phyloP scores from a whole-genome alignment of 2,888 invertebrate genomes.

The Drosophila anomalata region DNA sequence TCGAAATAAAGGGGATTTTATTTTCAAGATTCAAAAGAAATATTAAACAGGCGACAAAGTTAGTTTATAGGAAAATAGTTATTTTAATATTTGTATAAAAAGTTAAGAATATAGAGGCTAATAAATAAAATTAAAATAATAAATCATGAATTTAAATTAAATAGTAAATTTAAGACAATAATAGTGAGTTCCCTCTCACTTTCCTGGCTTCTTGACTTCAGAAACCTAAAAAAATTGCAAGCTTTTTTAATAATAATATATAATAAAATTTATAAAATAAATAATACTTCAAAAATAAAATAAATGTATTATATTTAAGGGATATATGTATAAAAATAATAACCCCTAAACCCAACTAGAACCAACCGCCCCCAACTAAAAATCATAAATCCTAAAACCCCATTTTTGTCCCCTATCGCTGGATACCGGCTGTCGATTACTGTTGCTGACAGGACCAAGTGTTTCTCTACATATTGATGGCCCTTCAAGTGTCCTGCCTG shows the following conservation, averaged over 20 bases:
- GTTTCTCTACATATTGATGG: constrained; percentile 20
- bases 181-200: no score
- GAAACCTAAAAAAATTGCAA: no score
- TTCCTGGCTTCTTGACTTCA: no score
- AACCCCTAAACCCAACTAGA: not conserved
- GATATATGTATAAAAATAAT: not conserved
- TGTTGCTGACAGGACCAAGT: constrained; percentile 40
- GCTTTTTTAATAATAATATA: no score
- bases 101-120: no score
- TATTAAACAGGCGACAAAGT: constrained; percentile 39
- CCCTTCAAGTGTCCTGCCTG: not conserved
- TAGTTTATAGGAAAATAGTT: not conserved
- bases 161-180: no score
- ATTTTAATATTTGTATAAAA: no score
- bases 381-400: constrained; percentile 4
- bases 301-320: not conserved
- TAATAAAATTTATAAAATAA: no score
- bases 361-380: not conserved
- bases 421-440: constrained; percentile 24
- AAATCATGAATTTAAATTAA: no score
- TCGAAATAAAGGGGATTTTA: not conserved
- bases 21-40: not conserved
- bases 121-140: no score
- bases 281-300: no score
- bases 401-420: not conserved